Evolutionary conservation across 2,888 invertebrate genomes (phyloP), one percentile per base, ranked within the genome.

Genomic region (Nesidiocoris tenuis): DNA sequence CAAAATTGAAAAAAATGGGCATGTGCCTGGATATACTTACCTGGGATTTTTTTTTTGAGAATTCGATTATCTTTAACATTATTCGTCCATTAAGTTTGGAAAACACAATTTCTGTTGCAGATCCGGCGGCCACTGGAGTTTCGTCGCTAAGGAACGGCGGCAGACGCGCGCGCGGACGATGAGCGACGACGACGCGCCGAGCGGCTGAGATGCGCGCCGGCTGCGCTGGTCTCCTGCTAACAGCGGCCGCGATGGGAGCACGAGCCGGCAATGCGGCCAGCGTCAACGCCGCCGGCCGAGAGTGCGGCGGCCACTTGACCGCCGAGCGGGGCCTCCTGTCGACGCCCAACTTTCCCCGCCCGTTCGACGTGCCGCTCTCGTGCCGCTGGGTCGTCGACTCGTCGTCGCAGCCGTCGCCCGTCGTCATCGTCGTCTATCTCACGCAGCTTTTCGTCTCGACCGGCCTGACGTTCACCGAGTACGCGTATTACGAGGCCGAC

Each of bases 371-470:
- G 59, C 96, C 96, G 17, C 90, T 95, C 78, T 88, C 88, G 80
- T 95, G 95, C 83, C 88, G 90, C 80, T 96, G 95, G 95, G 87
- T 95, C 76, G 92, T 96, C 82, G 92, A 94, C 82, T 90, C 86
- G 86, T 76, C 80, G 83, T 56, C 80, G 81, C 55, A 63, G 68
- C 23, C 61, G 0, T 39, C 55, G 5, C 80, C 83, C 2, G 80
- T 82, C 12, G 90, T 91, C 80, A 93, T 95, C 82, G 89, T 93
- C 80, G 88, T 95, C 79, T 95, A 95, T 83, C 88, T 96, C 80
- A 95, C 94, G 1, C 95, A 96, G 82, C 88, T 94, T 81, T 96
- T 92, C 85, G 91, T 93, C 61, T 90, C 90, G 80, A 90, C 90
- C 81, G 93, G 93, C 0, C 84, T 93, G 5, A 89, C 87, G 67